Percentiles rank a stretch among this genome's conserved stretches.
Evolutionary conservation across 2,888 invertebrate genomes (phyloP).

Genomic region (Drosophila ezoana): DNA sequence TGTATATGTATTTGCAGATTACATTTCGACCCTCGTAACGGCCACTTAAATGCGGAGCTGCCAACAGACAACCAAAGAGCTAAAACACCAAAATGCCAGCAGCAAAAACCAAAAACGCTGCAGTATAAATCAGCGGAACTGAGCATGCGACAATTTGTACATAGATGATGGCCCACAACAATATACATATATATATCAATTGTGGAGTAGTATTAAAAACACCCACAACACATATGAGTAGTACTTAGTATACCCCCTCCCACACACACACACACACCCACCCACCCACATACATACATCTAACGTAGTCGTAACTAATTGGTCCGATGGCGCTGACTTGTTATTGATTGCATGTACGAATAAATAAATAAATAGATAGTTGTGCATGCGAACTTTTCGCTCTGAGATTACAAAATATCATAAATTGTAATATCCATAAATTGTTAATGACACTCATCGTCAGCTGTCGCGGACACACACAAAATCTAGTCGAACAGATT

Average conservation of each 20-base stretch:
- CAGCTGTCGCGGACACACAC: slow-evolving; percentile 39
- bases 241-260: slow-evolving; percentile 21
- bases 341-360: slow-evolving; percentile 42
- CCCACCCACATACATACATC: slow-evolving; percentile 3
- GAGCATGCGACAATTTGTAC: slow-evolving; percentile 68
- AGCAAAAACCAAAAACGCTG: slow-evolving; percentile 47
- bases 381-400: slow-evolving; percentile 38
- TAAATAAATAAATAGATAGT: slow-evolving; percentile 50
- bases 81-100: slow-evolving; percentile 29
- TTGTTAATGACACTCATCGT: slow-evolving; percentile 41
- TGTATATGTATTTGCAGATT: slow-evolving; percentile 65
- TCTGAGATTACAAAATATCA: slow-evolving; percentile 59
- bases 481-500: slow-evolving; percentile 43
- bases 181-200: neutral
- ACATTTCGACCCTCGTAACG: slow-evolving; percentile 60
- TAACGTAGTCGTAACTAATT: slow-evolving; percentile 47
- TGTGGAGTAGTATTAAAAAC: slow-evolving; percentile 36
- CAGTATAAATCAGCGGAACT: slow-evolving; percentile 63
- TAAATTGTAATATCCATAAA: slow-evolving; percentile 58
- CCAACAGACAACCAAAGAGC: slow-evolving; percentile 26
- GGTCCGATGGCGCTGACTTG: slow-evolving; percentile 45
- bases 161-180: slow-evolving; percentile 28
- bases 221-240: slow-evolving; percentile 25
- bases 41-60: slow-evolving; percentile 51
- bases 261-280: slow-evolving; percentile 8